Conservation (phyloP, 1,140 invertebrate genomes). For the Heliothis virescens region DNA sequence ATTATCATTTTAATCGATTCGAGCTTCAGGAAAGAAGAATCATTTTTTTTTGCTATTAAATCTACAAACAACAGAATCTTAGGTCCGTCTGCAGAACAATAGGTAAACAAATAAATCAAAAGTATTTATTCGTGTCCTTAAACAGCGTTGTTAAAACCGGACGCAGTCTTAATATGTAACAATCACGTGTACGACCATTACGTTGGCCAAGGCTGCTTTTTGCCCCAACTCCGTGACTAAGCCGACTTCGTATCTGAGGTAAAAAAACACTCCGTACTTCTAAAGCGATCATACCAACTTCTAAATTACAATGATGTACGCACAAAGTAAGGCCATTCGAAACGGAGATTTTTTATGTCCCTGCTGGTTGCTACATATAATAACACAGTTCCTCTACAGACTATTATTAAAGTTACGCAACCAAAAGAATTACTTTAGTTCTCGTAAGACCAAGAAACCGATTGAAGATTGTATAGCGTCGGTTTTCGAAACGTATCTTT, state of each 20-base stretch:
- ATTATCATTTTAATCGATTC: too few relatives aligned
- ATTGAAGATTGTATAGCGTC: background rate
- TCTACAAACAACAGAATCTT: background rate
- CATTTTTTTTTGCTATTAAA: too few relatives aligned
- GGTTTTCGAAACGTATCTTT: slow-evolving; percentile 12
- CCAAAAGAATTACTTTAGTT: background rate
- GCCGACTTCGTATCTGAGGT: slow-evolving; percentile 48
- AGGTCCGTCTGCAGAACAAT: background rate
- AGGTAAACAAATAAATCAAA: slow-evolving; percentile 13
- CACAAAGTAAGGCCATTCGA: slow-evolving; percentile 13
- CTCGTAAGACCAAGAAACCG: slow-evolving; percentile 2
- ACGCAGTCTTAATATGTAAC: slow-evolving; percentile 60
- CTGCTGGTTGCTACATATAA: background rate
- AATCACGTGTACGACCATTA: slow-evolving; percentile 69
- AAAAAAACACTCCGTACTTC: slow-evolving; percentile 38
- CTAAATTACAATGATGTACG: slow-evolving; percentile 40
- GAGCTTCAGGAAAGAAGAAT: too few relatives aligned
- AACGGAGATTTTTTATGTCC: background rate
- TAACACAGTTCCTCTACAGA: background rate
- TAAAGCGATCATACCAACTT: slow-evolving; percentile 32
- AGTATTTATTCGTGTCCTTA: slow-evolving; percentile 14
- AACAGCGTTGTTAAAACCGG: slow-evolving; percentile 49
- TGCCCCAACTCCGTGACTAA: slow-evolving; percentile 69
- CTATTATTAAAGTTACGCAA: slow-evolving; percentile 7
- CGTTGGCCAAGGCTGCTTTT: slow-evolving; percentile 70